A percentile compares a stretch with the other conserved stretches of the same genome.
phyloP scores from a whole-genome alignment of 2,113 vertebrate species.

The Anhinga anhinga region DNA sequence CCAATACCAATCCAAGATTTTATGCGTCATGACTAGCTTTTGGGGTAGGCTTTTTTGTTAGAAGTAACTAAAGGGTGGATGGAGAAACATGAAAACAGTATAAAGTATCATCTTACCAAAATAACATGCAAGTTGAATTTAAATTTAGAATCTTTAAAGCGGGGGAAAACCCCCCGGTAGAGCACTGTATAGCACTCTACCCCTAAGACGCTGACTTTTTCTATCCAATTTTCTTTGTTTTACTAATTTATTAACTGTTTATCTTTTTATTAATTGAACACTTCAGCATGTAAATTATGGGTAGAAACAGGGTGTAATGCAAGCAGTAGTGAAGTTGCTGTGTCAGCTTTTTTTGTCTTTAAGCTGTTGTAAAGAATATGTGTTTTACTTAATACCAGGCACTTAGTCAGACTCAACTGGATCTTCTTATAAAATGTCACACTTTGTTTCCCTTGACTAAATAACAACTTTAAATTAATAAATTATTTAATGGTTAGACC shows the following conservation, averaged over 20 bases:
- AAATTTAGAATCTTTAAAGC: not conserved
- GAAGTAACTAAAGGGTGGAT: not conserved
- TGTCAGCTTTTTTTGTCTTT: not conserved
- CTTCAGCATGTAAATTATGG: not conserved
- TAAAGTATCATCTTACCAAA: not conserved
- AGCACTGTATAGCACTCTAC: not conserved
- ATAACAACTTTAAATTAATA: not conserved
- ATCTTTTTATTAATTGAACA: not conserved
- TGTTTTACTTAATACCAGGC: not conserved
- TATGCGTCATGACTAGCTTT: not conserved
- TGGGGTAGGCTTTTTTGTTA: not conserved
- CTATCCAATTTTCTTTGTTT: not conserved
- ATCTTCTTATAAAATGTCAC: not conserved
- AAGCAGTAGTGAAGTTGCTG: not conserved
- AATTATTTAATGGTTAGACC: not conserved
- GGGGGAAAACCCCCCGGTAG: accelerated
- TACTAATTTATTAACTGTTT: not conserved
- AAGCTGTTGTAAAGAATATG: not conserved
- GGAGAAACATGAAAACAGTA: not conserved
- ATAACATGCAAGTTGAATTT: not conserved
- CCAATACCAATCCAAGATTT: not conserved
- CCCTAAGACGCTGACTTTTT: not conserved
- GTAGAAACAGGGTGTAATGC: not conserved
- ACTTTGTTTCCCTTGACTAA: not conserved
- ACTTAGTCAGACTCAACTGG: not conserved